Base-by-base conservation (phyloP, 1,140 invertebrate genomes). In the Drosophila lowei region DNA sequence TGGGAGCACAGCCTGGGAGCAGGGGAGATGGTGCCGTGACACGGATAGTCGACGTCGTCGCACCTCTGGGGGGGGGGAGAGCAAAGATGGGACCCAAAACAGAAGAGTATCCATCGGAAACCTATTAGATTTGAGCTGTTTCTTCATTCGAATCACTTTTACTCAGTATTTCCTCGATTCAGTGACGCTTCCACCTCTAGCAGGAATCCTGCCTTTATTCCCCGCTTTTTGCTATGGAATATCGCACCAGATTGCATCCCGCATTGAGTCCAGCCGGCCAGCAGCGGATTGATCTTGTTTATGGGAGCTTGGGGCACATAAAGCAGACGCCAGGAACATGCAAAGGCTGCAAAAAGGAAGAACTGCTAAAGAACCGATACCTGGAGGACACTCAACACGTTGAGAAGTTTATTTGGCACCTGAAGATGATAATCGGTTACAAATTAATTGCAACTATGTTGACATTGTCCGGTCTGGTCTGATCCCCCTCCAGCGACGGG, bases 391-490 rank as follows among this genome's bases (percentile, higher is more conserved):
- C 81, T 86, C 80, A 86, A 80, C 80, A 86, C 81, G 77, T 86
- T 84, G 88, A 89, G 75, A 90, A 88, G 90, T 91, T 91, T 91
- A 91, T 90, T 91, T 90, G 90, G 89, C 90, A 91, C 90, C 89
- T 90, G 79, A 89, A 91, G 90, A 91, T 91, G 89, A 90, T 90
- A 90, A 91, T 91, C 90, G 86, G 79, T 89, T 90, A 91, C 89
- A 91, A 91, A 91, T 91, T 91, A 91, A 91, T 91, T 90, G 90
- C 89, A 90, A 86, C 86, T 86, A 89, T 83, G 77, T 90, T 81
- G 86, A 89, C 79, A 89, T 84, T 85, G 84, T 70, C 76, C 68
- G 60, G 43, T 59, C 41, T 6, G 41, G 49, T 62, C 13, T 13
- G 11, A n/a, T n/a, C n/a, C n/a, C 11, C 21, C 23, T 16, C 16